phyloP scores from a whole-genome alignment of 1,140 invertebrate species.

The Araneus ventricosus region DNA sequence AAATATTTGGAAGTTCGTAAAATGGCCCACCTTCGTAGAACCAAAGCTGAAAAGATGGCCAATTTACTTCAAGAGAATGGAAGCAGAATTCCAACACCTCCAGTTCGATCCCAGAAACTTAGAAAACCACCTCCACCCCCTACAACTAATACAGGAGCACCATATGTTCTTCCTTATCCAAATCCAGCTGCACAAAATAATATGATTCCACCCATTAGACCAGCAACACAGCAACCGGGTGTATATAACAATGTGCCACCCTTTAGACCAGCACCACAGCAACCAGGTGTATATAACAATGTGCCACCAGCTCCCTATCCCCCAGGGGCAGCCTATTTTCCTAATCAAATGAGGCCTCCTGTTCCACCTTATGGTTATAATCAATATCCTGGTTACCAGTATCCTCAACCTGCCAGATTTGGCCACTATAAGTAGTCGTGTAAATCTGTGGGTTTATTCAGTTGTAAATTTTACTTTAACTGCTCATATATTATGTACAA shows the following conservation, averaged over 20 bases:
- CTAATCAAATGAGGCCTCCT: background rate
- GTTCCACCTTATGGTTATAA: background rate
- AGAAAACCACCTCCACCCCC: constrained; percentile 53
- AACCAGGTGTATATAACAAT: constrained; percentile 14
- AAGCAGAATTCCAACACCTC: constrained; percentile 28
- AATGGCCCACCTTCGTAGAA: constrained; percentile 88
- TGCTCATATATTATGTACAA: background rate
- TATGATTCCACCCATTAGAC: background rate
- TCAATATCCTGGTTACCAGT: constrained; percentile 18
- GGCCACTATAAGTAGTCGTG: constrained; percentile 14
- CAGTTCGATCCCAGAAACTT: background rate
- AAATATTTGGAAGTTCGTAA: constrained; percentile 87
- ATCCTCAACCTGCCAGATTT: background rate
- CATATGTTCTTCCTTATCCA: constrained; percentile 5
- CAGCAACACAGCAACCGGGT: constrained; percentile 30
- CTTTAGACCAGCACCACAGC: constrained; percentile 40
- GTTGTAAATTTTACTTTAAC: background rate
- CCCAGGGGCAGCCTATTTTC: background rate
- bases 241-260: background rate
- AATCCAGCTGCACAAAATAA: constrained; percentile 36
- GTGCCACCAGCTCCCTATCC: background rate
- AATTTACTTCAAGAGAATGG: constrained; percentile 84
- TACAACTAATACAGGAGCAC: background rate
- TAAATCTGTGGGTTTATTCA: background rate
- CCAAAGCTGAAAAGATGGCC: constrained; percentile 93